Conservation (phyloP, 2,797 vertebrate species). For the Myotis daubentonii region DNA sequence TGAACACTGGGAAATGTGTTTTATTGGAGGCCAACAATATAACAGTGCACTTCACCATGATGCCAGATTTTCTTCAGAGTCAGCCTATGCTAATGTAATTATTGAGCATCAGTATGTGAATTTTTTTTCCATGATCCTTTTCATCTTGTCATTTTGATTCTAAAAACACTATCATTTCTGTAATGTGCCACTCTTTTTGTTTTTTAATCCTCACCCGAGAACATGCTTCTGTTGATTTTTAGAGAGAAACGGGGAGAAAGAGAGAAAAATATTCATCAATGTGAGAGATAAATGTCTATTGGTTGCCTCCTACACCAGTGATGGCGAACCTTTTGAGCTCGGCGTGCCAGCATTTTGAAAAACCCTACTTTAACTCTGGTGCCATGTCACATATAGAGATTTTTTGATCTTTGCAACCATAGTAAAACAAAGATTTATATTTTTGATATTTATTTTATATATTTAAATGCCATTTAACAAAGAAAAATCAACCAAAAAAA, state of each 20-base stretch:
- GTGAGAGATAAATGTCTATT: background rate
- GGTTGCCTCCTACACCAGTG: background rate
- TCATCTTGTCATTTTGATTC: constrained; percentile 17
- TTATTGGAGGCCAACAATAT: background rate
- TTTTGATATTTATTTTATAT: too few species aligned
- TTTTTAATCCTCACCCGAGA: too few species aligned
- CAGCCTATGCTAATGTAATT: background rate
- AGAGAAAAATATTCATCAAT: background rate
- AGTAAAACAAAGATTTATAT: too few species aligned
- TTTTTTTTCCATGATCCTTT: constrained; percentile 25
- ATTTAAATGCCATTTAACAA: too few species aligned
- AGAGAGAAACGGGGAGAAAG: too few species aligned
- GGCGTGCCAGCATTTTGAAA: too few species aligned
- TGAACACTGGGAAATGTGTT: background rate
- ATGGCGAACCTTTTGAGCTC: too few species aligned
- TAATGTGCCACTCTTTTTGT: background rate
- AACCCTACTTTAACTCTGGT: too few species aligned
- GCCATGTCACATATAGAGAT: too few species aligned
- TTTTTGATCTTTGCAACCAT: too few species aligned
- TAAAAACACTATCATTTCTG: background rate
- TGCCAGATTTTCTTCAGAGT: background rate
- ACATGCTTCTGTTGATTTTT: too few species aligned
- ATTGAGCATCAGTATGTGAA: background rate
- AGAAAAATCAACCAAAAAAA: too few species aligned
- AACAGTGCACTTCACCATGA: background rate